Base-by-base conservation (phyloP, 2,888 invertebrate species). In the Mythimna lalbum region DNA sequence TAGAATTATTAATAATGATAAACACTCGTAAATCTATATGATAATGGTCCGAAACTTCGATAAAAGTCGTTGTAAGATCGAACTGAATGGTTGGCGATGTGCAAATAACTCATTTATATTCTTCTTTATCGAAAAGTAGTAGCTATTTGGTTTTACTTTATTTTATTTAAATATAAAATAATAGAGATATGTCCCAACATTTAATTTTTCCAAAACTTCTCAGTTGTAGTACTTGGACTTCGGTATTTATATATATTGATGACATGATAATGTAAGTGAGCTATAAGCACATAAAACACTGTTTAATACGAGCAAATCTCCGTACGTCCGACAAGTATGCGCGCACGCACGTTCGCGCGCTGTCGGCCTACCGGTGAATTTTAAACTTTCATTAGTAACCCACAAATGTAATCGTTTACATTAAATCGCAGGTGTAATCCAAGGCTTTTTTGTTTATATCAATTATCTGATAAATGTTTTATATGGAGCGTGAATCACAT, bases 381-480 rank as follows among this genome's bases (percentile, higher is more conserved):
- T 90, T 90, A 89, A 91, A 88, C 73, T 85, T 90, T 88, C 81
- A 91, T 93, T 91, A 90, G 92, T 91, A 91, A 85, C 84, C 90
- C 85, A 87, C 86, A 86, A 89, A 90, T 90, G 91, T 87, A 88
- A 87, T 85, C 89, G 87, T 86, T 90, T 89, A 87, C 83, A 88
- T 86, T 86, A 89, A 89, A 81, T 74, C 84, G 90, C 93, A 93
- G 92, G 89, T 93, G 93, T 86, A 76, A 78, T 85, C 82, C 92
- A 93, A 94, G 93, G 92, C 81, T 89, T 88, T 88, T 90, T 90
- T 91, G 88, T 90, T 90, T 90, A 87, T 67, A 70, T 75, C 90
- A 92, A 90, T 88, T 90, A 91, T 67, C 90, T 88, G 90, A 91
- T 92, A 90, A 87, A 89, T 89, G 89, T 89, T 88, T 91, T 88